Evolutionary conservation across 2,797 vertebrate genomes (phyloP).

Genomic region (Phoebastria nigripes): DNA sequence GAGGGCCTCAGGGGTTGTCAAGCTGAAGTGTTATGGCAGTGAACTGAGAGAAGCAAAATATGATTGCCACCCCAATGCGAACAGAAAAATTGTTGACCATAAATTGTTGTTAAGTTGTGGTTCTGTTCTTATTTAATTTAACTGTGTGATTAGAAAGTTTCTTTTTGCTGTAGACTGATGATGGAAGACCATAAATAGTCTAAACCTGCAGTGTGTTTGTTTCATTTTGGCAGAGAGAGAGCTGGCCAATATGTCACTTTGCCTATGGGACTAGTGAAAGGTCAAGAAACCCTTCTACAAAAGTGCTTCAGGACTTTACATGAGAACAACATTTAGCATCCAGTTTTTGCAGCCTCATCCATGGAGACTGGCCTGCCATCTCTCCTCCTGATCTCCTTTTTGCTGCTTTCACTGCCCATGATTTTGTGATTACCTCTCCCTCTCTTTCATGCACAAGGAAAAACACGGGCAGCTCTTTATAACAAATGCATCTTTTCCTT

Average conservation of each 20-base stretch:
- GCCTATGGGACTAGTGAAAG: background rate
- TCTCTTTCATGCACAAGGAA: background rate
- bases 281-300: background rate
- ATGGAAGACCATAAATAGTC: conserved; percentile 18
- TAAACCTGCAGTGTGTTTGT: background rate
- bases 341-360: background rate
- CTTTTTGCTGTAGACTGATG: background rate
- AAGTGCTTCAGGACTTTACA: conserved; percentile 13
- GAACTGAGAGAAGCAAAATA: background rate
- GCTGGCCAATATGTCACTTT: conserved; percentile 15
- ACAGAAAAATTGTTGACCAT: background rate
- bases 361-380: background rate
- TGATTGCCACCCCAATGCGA: background rate
- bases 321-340: background rate
- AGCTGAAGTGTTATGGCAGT: background rate
- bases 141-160: background rate
- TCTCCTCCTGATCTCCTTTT: background rate
- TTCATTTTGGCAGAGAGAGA: conserved; percentile 13
- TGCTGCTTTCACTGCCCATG: background rate
- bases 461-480: background rate
- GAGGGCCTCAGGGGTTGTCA: background rate
- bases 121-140: conserved; percentile 44
- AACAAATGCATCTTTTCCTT: background rate
- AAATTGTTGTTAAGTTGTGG: background rate
- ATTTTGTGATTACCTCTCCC: background rate